Evolutionary conservation across 1,140 invertebrate species (phyloP), one percentile per base, ranked within the genome.

Genomic region (Lasaia peninsularis): DNA sequence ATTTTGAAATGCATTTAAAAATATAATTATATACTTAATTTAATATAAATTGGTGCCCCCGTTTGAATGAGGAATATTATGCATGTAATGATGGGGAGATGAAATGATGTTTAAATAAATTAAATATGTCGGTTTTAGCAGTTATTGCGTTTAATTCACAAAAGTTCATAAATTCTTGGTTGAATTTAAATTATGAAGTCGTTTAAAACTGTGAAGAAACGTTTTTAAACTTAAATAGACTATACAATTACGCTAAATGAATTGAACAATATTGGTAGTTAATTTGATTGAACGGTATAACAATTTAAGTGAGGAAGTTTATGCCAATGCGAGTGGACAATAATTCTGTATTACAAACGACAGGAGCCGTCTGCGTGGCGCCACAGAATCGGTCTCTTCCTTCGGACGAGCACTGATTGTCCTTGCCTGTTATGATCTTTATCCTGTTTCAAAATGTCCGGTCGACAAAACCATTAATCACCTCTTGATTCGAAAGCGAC

Each of bases 321-420:
- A 44, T 44, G 37, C 37, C 37, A 44, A 44, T 44, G 14, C 35
- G 35, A 40, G 35, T 8, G 35, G 35, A 40, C 12, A 40, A 40
- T 40, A 40, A 16, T 40, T 40, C 35, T 40, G 35, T 40, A 16
- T 40, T 40, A 40, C 35, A 40, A 18, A 14, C 37, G 37, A 44
- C 37, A 44, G 37, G 37, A 44, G 37, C 37, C 37, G 37, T 44
- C 37, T 9, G 37, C 37, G 37, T 75, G 80, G 80, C 80, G 78
- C 80, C 78, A 80, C 50, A 62, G 71, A 78, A 78, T 79, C 69
- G 70, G 34, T 69, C 69, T 64, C 71, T 80, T 80, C 80, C 78
- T 79, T 59, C 60, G 66, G 60, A 65, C 56, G 63, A 56, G 72
- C 75, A 75, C 66, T 65, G 78, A 80, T 80, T 78, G 73, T 61